These are phyloP conservation scores for Rhynchotus rufescens DNA, from an alignment of 2,797 vertebrate species.

Conservation along the genomic window DNA sequence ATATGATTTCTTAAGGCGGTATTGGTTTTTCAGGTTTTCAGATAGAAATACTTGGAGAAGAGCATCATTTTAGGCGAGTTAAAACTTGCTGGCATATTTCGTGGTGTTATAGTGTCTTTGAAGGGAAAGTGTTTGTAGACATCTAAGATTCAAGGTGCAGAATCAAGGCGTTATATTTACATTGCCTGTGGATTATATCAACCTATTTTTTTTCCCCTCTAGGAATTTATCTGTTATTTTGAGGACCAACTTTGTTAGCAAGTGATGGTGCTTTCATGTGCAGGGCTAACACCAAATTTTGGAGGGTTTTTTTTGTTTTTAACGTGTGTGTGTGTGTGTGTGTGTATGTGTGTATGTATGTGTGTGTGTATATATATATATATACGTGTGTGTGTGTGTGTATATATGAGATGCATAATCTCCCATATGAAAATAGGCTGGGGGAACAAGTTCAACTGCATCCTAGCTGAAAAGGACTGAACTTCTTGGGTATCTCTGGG, in stretches of 20 bases:
- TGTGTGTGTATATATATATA: no score
- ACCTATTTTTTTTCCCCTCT: background rate
- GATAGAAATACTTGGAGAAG: background rate
- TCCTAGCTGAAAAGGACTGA: background rate
- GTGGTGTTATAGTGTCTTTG: background rate
- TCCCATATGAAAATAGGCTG: background rate
- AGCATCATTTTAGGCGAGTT: slow-evolving; percentile 11
- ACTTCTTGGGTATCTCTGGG: background rate
- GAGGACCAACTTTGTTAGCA: background rate
- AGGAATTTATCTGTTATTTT: background rate
- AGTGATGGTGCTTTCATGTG: background rate
- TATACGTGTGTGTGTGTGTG: no score
- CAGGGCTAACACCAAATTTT: background rate
- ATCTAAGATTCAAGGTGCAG: background rate
- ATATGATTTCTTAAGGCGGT: background rate
- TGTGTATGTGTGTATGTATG: no score
- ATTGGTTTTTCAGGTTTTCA: background rate
- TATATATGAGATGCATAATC: background rate
- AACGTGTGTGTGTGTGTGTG: no score
- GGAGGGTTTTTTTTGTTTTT: background rate
- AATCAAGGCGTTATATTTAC: background rate
- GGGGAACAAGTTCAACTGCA: background rate
- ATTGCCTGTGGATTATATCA: background rate
- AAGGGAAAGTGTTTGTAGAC: background rate
- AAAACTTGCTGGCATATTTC: background rate